phyloP scores from a whole-genome alignment of 2,888 invertebrate genomes.

The Dyspetes luteomarginatus region DNA sequence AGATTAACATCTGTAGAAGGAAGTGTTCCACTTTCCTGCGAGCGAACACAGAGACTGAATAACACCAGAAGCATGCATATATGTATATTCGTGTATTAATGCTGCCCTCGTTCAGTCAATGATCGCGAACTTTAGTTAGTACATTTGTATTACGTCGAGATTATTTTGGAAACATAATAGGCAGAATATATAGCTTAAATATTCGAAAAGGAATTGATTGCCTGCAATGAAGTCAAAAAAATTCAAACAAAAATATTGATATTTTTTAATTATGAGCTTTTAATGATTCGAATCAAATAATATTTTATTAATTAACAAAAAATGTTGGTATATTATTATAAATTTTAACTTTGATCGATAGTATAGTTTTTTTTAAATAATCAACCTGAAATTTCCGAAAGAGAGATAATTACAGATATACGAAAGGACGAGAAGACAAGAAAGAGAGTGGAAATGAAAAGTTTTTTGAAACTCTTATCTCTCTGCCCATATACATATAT shows the following conservation, averaged over 20 bases:
- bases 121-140: not conserved
- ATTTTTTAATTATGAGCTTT: not conserved
- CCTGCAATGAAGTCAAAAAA: slow-evolving; percentile 26
- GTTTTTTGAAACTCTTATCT: slow-evolving; percentile 13
- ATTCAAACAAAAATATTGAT: not conserved
- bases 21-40: slow-evolving; percentile 78
- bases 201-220: slow-evolving; percentile 62
- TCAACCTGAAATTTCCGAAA: too few species aligned
- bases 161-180: not conserved
- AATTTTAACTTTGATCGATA: too few species aligned
- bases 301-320: too few species aligned
- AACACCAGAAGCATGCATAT: slow-evolving; percentile 25
- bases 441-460: slow-evolving; percentile 45
- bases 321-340: too few species aligned
- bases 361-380: too few species aligned
- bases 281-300: too few species aligned
- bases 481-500: slow-evolving; percentile 2
- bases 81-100: too few species aligned
- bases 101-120: not conserved
- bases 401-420: not conserved
- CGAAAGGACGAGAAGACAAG: slow-evolving; percentile 40
- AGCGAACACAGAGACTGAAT: slow-evolving; percentile 57
- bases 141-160: slow-evolving; percentile 18
- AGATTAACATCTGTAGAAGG: slow-evolving; percentile 78
- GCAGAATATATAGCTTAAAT: slow-evolving; percentile 54